These are phyloP conservation scores for Sarcophaga variegata DNA, from an alignment of 2,888 invertebrate species.

Conservation along the genomic window DNA sequence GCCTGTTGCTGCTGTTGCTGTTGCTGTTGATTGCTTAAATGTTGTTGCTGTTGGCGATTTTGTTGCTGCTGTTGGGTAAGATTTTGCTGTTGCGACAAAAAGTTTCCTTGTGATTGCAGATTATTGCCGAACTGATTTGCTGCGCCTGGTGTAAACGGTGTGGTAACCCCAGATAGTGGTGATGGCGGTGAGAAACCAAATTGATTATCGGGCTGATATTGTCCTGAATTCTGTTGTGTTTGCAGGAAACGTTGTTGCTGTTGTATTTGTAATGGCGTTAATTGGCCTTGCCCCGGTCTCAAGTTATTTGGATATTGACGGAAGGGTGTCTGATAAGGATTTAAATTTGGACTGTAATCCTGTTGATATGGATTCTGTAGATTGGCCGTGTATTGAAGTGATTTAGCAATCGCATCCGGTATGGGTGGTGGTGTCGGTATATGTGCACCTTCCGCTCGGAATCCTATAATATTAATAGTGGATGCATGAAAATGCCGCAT, in stretches of 20 bases:
- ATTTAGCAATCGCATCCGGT: conserved; percentile 78
- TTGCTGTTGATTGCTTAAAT: conserved; percentile 69
- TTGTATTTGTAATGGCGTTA: conserved; percentile 78
- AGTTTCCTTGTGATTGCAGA: conserved; percentile 47
- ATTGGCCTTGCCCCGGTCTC: conserved; percentile 75
- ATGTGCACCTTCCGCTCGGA: conserved; percentile 81
- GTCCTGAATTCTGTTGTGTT: conserved; percentile 77
- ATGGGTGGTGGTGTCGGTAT: conserved; percentile 80
- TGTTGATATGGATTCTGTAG: conserved; percentile 78
- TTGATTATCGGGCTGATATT: conserved; percentile 78
- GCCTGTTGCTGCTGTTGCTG: conserved; percentile 72
- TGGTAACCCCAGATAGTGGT: conserved; percentile 66
- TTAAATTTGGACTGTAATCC: conserved; percentile 78
- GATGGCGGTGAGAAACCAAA: conserved; percentile 73
- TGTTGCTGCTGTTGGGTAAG: conserved; percentile 74
- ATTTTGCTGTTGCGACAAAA: conserved; percentile 69
- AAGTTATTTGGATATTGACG: conserved; percentile 76
- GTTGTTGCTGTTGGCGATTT: conserved; percentile 68
- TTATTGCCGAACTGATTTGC: conserved; percentile 71
- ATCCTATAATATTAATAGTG: conserved; percentile 73
- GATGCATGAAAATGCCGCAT: background rate
- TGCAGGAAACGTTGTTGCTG: conserved; percentile 72
- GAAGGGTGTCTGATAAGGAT: conserved; percentile 79
- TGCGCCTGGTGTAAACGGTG: conserved; percentile 40
- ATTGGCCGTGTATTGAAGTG: conserved; percentile 76